phyloP scores from a whole-genome alignment of 2,888 invertebrate species.

The Palloptera scutellata region DNA sequence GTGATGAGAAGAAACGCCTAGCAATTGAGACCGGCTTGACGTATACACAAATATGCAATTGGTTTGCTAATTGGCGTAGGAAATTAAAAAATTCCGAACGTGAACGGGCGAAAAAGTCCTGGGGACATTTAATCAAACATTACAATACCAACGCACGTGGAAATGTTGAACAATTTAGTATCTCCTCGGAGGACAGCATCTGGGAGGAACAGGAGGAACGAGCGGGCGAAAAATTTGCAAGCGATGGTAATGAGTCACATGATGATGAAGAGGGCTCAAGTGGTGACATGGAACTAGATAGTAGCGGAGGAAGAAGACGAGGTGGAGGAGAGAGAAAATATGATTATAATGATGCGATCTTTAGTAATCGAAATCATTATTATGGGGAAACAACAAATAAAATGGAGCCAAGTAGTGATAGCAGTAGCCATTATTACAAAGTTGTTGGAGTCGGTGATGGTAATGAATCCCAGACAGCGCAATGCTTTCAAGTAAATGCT shows the following conservation, averaged over 20 bases:
- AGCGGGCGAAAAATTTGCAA: constrained; percentile 34
- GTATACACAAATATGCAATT: constrained; percentile 80
- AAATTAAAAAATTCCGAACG: constrained; percentile 79
- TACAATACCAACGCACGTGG: constrained; percentile 80
- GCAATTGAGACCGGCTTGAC: constrained; percentile 79
- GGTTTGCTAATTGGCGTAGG: constrained; percentile 85
- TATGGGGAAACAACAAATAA: constrained; percentile 26
- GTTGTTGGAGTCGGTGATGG: constrained; percentile 28
- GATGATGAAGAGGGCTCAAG: constrained; percentile 32
- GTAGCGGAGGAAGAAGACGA: not conserved
- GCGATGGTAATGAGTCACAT: constrained; percentile 42
- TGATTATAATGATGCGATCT: not conserved
- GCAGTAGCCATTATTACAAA: constrained; percentile 31
- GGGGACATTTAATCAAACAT: constrained; percentile 75
- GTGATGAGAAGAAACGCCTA: constrained; percentile 78
- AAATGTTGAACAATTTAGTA: constrained; percentile 82
- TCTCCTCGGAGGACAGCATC: constrained; percentile 80
- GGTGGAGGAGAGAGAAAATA: constrained; percentile 3
- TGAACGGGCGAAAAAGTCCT: constrained; percentile 74
- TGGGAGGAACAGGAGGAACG: constrained; percentile 70
- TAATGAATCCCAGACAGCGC: constrained; percentile 30
- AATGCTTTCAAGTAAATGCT: constrained; percentile 61
- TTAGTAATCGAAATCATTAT: not conserved
- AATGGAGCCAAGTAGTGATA: not conserved
- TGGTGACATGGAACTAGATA: not conserved